A percentile compares a stretch with the other conserved stretches of the same genome.
Evolutionary conservation across 2,797 vertebrate genomes (phyloP).

Genomic region (Liparis tanakae): DNA sequence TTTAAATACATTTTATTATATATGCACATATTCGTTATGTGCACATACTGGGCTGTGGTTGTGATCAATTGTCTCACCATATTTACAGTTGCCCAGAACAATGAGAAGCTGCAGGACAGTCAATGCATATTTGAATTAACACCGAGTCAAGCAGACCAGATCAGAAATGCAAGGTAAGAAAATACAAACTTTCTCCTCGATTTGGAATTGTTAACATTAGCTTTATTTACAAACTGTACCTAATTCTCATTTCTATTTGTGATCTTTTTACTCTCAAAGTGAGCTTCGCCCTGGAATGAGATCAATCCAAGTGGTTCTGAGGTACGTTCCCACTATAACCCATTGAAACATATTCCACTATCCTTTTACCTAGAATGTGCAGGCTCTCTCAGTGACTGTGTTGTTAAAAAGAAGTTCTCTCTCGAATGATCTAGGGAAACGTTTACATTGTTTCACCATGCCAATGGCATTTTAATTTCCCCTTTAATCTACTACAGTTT

Average conservation of each 20-base stretch:
- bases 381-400: not conserved
- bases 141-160: conserved; percentile 93
- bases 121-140: conserved; percentile 96
- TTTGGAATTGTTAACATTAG: not conserved
- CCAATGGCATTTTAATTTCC: not conserved
- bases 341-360: not conserved
- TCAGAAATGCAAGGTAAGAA: conserved; percentile 93
- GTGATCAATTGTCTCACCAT: conserved; percentile 15
- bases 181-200: not conserved
- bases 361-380: not conserved
- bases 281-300: conserved; percentile 94
- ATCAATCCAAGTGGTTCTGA: conserved; percentile 97
- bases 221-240: not conserved
- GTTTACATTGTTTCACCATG: not conserved
- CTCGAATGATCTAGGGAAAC: not conserved
- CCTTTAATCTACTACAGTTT: not conserved
- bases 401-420: not conserved
- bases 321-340: conserved; percentile 78
- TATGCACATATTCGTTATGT: not conserved
- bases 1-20: too few species aligned
- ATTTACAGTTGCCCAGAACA: conserved; percentile 92
- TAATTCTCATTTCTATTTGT: conserved; percentile 8
- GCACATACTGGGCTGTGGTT: not conserved
- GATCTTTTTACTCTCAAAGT: conserved; percentile 72
- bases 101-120: conserved; percentile 97